Evolutionary conservation across 2,797 vertebrate genomes (phyloP).

Genomic region (Oreortyx pictus): DNA sequence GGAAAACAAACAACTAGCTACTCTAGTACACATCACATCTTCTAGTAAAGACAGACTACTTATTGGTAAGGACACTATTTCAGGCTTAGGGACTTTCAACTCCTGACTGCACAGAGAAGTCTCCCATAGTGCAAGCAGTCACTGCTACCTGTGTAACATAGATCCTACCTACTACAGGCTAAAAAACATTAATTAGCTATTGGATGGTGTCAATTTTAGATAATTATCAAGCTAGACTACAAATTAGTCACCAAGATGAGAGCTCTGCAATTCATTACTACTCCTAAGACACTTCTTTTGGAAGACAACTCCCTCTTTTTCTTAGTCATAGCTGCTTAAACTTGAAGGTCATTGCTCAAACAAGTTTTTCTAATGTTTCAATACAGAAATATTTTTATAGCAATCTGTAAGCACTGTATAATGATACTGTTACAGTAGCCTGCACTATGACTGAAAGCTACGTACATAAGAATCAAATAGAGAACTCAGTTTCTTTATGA

Average conservation of each 20-base stretch:
- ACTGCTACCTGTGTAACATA: not conserved
- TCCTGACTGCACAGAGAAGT: not conserved
- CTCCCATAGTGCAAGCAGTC: not conserved
- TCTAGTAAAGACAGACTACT: not conserved
- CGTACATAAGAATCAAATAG: not conserved
- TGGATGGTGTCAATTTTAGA: not conserved
- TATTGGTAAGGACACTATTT: not conserved
- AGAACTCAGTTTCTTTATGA: not conserved
- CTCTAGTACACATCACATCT: not conserved
- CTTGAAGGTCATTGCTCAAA: not conserved
- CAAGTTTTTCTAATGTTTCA: not conserved
- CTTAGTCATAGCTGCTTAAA: slow-evolving; percentile 16
- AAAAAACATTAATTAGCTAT: slow-evolving; percentile 38
- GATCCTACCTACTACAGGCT: not conserved
- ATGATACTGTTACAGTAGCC: not conserved
- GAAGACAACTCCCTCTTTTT: slow-evolving; percentile 6
- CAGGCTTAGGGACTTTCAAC: not conserved
- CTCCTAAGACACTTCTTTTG: not conserved
- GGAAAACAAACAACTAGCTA: not conserved
- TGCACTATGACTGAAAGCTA: not conserved
- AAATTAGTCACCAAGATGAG: slow-evolving; percentile 48
- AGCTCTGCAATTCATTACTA: slow-evolving; percentile 1
- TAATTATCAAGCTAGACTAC: not conserved
- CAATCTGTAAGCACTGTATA: not conserved
- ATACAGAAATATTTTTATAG: slow-evolving; percentile 23